Evolutionary conservation across 2,113 vertebrate species (phyloP).

Genomic region (Cariama cristata): DNA sequence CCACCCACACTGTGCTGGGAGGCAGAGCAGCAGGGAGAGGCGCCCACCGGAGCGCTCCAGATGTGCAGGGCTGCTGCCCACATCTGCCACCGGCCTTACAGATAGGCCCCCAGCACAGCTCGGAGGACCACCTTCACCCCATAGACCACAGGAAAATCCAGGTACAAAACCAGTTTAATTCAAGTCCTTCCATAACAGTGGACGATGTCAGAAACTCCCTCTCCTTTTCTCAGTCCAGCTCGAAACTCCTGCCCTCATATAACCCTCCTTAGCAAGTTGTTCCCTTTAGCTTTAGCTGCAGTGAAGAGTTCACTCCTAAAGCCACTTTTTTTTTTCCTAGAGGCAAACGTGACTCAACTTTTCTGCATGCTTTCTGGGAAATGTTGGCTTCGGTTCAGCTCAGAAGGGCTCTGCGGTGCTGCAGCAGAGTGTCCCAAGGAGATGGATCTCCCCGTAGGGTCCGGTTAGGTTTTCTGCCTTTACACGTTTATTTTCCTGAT

Average conservation of each 20-base stretch:
- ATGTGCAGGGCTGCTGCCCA: background rate
- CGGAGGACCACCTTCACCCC: background rate
- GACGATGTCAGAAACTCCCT: background rate
- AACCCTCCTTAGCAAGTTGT: background rate
- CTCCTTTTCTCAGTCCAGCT: background rate
- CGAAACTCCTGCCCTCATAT: background rate
- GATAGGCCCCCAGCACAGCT: background rate
- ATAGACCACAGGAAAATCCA: background rate
- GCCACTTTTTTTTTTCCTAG: background rate
- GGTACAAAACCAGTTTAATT: background rate
- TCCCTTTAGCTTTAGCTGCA: background rate
- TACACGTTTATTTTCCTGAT: background rate
- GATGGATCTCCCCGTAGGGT: background rate
- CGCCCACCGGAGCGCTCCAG: background rate
- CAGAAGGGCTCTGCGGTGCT: background rate
- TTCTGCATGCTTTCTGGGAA: background rate
- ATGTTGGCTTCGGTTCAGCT: background rate
- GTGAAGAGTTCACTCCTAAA: background rate
- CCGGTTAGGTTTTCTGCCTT: background rate
- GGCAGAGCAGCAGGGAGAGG: background rate
- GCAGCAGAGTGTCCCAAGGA: background rate
- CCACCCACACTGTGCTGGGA: background rate
- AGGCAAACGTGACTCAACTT: background rate
- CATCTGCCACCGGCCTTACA: fast-evolving
- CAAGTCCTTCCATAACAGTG: background rate